Base-by-base conservation (phyloP, 2,113 vertebrate genomes). In the Strix uralensis region DNA sequence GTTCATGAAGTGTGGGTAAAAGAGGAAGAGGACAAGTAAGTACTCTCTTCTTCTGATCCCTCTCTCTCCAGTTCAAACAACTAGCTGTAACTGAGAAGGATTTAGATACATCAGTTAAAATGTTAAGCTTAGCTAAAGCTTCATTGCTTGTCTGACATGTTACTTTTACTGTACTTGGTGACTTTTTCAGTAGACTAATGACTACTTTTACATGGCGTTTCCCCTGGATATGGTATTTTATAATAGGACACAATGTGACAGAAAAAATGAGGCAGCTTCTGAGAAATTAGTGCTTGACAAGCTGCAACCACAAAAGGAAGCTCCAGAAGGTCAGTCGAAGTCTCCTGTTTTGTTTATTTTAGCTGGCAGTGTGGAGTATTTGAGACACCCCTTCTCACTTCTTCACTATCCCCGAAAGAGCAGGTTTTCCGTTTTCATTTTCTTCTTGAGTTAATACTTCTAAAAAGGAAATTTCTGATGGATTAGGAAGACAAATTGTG, bases 1-100 rank as follows among this genome's bases (percentile, higher is more conserved):
- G 94, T 98, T 81, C 91, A 97, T 71, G 97, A 98, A 72, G 99
- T 98, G 8, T 99, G 99, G 99, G 97, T 98, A 69, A 96, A 97
- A 92, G 97, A 98, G 69, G 93, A 52, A 65, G 98, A 97, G 96
- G 81, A 91, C 38, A 62, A 8, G 98, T 98, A 95, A 91, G 98
- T 96, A 59, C 18, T 44, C 10, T 80, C 19, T 27, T 80, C 19
- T 27, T 49, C 63, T 52, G 32, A 54, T 15, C 20, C 15, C 21
- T 27, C 21, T n/a, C 36, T 44, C 26, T 94, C 34, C 63, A 52
- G 11, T 70, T 86, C 47, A 82, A 57, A 52, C n/a, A 83, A 18
- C 9, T 55, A 67, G 29, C 23, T 83, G 80, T 63, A 49, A 66
- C 26, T n/a, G 18, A 58, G 36, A 58, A 88, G 55, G 51, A 29